Percentiles rank a stretch among this genome's conserved stretches.
Conservation (phyloP, 2,888 invertebrate genomes). For the Drosophila melanosoma region DNA sequence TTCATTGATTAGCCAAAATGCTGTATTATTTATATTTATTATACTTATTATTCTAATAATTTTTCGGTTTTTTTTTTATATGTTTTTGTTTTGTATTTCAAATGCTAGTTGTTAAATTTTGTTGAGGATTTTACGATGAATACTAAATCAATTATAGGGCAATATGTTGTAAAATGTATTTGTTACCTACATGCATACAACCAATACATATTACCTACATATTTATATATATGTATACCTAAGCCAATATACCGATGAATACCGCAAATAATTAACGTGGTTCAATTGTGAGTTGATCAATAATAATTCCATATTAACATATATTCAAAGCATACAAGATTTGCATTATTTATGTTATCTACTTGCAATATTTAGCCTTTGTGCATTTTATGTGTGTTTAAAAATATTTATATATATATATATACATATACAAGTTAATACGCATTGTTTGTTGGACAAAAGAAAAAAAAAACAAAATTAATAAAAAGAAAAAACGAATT, state of each 20-base stretch:
- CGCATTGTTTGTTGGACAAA: conserved; percentile 38
- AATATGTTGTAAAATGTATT: conserved; percentile 71
- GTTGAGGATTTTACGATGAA: conserved; percentile 65
- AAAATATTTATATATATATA: conserved; percentile 23
- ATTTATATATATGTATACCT: conserved; percentile 8
- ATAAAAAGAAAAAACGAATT: neutral
- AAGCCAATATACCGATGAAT: conserved; percentile 16
- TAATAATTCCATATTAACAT: conserved; percentile 46
- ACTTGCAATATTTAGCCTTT: conserved; percentile 39
- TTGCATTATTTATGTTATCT: conserved; percentile 43
- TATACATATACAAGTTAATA: conserved; percentile 36
- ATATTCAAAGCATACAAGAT: conserved; percentile 13
- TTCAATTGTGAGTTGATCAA: conserved; percentile 13
- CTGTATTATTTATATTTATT: conserved; percentile 56
- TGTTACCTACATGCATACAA: conserved; percentile 64
- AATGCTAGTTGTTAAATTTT: conserved; percentile 54
- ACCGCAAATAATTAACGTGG: conserved; percentile 19
- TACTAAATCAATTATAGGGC: conserved; percentile 74
- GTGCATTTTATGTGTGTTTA: conserved; percentile 29
- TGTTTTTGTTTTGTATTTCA: conserved; percentile 43
- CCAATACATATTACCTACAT: conserved; percentile 39
- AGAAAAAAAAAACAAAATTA: conserved; percentile 4
- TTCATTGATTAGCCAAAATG: conserved; percentile 60
- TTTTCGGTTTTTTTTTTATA: conserved; percentile 25
- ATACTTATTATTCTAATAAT: conserved; percentile 19